Evolutionary conservation across 2,113 vertebrate genomes (phyloP), one percentile per base, ranked within the genome.

Genomic region (Muntiacus reevesi): DNA sequence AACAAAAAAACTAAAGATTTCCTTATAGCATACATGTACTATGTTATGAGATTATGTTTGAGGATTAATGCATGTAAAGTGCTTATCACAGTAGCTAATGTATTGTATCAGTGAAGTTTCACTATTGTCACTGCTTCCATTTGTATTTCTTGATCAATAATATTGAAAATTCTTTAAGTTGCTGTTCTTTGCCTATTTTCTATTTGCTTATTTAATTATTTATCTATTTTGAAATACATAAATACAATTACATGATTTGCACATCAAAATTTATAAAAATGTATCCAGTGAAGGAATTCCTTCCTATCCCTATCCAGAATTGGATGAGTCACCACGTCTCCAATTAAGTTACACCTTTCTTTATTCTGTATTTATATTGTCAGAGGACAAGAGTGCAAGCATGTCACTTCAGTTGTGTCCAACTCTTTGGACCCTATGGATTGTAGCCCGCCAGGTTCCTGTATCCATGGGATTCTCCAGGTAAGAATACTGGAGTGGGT

Each of bases 1-100:
- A 97, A 93, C 45, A 89, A 62, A 95, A 78, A n/a, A 76, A 40
- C 15, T 71, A 92, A 96, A 92, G 60, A 62, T 71, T 54, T 64
- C 74, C 27, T 88, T 54, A 88, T 82, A 67, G 67, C 28, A 62
- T 60, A 33, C 23, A 23, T 28, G 4, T n/a, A 60, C n/a, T 71
- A 27, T n/a, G 13, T 52, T 27, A 86, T 4, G 21, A 64, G 62
- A n/a, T 81, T 92, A 87, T 16, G 14, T 83, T 54, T 81, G n/a
- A 82, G 12, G 17, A 87, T 21, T 87, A 87, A 94, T 23, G 3
- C n/a, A n/a, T 14, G 43, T 64, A 59, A 94, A 89, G 40, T 64
- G 15, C 21, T 50, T 90, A 30, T 47, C 47, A 92, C 6, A 25
- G 23, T 88, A 45, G 23, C 45, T 89, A 71, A 81, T 36, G 40